Base-by-base conservation (phyloP, 2,797 vertebrate species). In the Hypotaenidia philippensis region DNA sequence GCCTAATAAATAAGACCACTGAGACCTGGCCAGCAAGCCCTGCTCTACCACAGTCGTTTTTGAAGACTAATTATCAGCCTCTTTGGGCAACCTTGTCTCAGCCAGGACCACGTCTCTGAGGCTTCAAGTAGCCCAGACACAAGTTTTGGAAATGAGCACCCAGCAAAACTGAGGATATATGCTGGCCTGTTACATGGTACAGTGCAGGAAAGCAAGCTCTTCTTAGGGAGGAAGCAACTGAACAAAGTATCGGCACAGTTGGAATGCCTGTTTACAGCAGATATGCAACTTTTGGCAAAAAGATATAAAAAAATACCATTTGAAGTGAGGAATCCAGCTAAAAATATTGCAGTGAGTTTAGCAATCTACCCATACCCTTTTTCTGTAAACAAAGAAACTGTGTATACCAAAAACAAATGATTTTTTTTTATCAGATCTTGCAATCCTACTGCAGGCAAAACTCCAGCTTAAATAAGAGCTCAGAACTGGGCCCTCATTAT, bases 271-370 rank as follows among this genome's bases (percentile, higher is more conserved):
- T 91, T 93, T 91, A 74, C 64, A 92, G 74, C 40, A 94, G 63
- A 94, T 88, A 90, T 1, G 40, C 80, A 93, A 96, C 74, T 79
- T 92, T 44, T 94, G 89, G 87, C 76, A 95, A 64, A 88, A 66
- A 84, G 25, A 83, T 49, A 66, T 5, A 31, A 86, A 87, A 74
- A 83, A 83, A 65, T 16, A 74, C 3, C 32, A 76, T 70, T 25
- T 79, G 41, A 94, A 91, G 36, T 52, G 34, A 88, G 63, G 25
- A 88, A 32, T 41, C 17, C 31, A 64, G 47, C 38, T 89, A 84
- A 93, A 95, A 90, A 68, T 47, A 64, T 9, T 65, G 80, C 49
- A 32, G 27, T 36, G 80, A 77, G 36, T 88, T 93, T 74, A 91
- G 71, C 41, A 78, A 78, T 53, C 78, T 76, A 77, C 50, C 25